Evolutionary conservation across 1,140 invertebrate species (phyloP), one percentile per base, ranked within the genome.

Genomic region (Tribolium madens): DNA sequence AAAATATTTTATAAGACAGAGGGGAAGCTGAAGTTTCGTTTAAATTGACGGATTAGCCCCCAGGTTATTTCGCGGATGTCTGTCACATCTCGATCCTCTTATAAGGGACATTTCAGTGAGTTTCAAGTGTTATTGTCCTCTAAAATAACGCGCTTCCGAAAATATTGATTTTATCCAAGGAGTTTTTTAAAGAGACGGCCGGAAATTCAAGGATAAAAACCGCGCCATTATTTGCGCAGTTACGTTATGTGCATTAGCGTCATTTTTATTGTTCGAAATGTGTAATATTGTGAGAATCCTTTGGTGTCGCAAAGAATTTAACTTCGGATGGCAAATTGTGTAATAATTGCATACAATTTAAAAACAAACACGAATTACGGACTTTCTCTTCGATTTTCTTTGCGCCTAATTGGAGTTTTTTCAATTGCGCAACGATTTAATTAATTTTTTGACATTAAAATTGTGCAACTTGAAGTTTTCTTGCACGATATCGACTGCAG

Each of bases 11-110:
- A 4, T 57, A 46, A 71, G 18, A 46, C 68, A 17, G 21, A 53
- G 50, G 21, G 73, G 17, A 48, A 73, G 36, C 15, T 21, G 18
- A 42, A 48, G 18, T 76, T 77, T 48, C 46, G 36, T 47, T 77
- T 73, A 73, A 73, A 77, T 77, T 76, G 69, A 73, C 48, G 69
- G 75, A 64, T 76, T 76, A 76, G 13, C 4, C 75, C 75, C 68
- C 33, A 57, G 36, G 48, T 76, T 64, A 69, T 53, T 15, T 75
- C 75, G 42, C 48, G 57, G 36, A 76, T 42, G 75, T 53, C 64
- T 76, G 75, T 50, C 46, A 71, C 36, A 50, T 50, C 46, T 48
- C 50, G 46, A 76, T 70, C 60, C 75, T 76, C 75, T 76, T 76
- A 76, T 71, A 76, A 75, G 50, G 75, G 57, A 76, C 70, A 72